Percentiles rank a stretch among this genome's conserved stretches.
These are phyloP conservation scores for Drosophila arawakana DNA, from an alignment of 1,140 invertebrate genomes.

Conservation along the genomic window DNA sequence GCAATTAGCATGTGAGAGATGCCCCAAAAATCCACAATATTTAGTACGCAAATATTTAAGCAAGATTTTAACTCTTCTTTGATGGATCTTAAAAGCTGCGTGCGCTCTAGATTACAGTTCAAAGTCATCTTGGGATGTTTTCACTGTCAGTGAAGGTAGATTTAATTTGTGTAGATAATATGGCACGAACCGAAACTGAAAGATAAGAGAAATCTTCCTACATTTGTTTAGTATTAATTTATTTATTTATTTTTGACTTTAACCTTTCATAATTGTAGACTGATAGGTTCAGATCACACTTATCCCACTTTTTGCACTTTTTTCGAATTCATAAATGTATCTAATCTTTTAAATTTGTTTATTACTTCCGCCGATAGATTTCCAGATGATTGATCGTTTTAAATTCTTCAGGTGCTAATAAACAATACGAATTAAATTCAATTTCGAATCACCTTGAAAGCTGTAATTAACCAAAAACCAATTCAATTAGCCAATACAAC, in stretches of 20 bases:
- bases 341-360: constrained; percentile 20
- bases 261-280: not conserved
- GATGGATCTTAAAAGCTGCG: constrained; percentile 4
- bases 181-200: constrained; percentile 22
- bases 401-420: constrained; percentile 20
- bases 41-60: constrained; percentile 20
- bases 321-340: not conserved
- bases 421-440: constrained; percentile 10
- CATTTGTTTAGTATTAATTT: not conserved
- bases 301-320: constrained; percentile 7
- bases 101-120: not conserved
- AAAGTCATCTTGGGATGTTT: constrained; percentile 20
- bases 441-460: constrained; percentile 3
- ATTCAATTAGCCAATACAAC: not conserved
- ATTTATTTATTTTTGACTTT: not conserved
- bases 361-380: constrained; percentile 23
- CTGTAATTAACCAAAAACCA: not conserved
- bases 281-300: constrained; percentile 8
- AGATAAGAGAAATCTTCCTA: constrained; percentile 3
- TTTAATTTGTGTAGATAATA: constrained; percentile 9
- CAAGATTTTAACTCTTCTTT: constrained; percentile 4
- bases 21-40: not conserved
- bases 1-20: constrained; percentile 29
- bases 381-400: constrained; percentile 66
- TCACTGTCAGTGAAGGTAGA: not conserved